Evolutionary conservation across 2,113 vertebrate genomes (phyloP).

Genomic region (Melanostigma gelatinosum): DNA sequence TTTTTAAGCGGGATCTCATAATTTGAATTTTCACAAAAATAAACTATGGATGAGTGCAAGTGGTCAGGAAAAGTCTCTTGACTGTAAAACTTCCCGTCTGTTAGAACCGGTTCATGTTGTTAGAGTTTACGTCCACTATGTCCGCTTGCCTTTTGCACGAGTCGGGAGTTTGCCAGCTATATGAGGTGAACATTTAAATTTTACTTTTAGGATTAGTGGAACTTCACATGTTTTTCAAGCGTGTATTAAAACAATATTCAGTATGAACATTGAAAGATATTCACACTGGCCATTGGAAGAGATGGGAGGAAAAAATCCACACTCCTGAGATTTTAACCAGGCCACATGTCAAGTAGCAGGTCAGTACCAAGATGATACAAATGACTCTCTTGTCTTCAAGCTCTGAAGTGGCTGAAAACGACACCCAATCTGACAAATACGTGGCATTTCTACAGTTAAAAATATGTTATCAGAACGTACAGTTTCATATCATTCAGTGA

Average conservation of each 20-base stretch:
- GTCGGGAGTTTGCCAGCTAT: neutral
- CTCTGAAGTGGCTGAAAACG: neutral
- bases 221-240: neutral
- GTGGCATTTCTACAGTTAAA: neutral
- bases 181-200: neutral
- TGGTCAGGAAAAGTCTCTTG: neutral
- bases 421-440: neutral
- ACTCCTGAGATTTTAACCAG: conserved; percentile 1
- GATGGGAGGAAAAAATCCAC: neutral
- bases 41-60: neutral
- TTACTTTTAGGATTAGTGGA: neutral
- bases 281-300: neutral
- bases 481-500: neutral
- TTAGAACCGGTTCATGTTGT: conserved; percentile 14
- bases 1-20: conserved; percentile 1
- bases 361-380: neutral
- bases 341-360: neutral
- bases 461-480: neutral
- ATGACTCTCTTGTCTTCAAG: neutral
- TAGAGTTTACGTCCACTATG: neutral
- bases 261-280: neutral
- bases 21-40: neutral
- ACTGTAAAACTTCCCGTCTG: conserved; percentile 22
- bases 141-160: neutral
- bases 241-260: neutral